These are phyloP conservation scores for Sorex maritimensis DNA, from an alignment of 2,797 vertebrate species.

Conservation along the genomic window DNA sequence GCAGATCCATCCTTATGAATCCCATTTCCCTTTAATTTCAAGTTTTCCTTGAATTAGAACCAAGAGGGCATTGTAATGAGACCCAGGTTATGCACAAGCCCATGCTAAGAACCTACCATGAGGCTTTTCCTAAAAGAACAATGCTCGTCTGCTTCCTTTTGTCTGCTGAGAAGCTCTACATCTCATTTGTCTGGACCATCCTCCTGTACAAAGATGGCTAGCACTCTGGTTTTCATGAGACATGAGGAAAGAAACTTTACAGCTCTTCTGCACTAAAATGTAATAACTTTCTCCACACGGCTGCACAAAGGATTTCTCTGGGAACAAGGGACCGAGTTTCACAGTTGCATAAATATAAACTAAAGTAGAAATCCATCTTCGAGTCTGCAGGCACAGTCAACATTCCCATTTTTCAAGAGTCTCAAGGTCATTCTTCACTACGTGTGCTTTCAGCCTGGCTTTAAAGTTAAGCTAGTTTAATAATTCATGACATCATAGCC, in stretches of 20 bases:
- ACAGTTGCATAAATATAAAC: slow-evolving; percentile 90
- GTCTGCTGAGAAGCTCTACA: slow-evolving; percentile 77
- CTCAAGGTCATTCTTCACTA: slow-evolving; percentile 89
- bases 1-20: slow-evolving; percentile 84
- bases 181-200: slow-evolving; percentile 82
- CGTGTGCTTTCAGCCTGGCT: slow-evolving; percentile 87
- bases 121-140: slow-evolving; percentile 58
- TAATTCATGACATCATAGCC: slow-evolving; percentile 89
- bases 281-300: slow-evolving; percentile 87
- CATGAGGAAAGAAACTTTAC: slow-evolving; percentile 83
- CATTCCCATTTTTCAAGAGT: slow-evolving; percentile 88
- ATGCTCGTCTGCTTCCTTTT: slow-evolving; percentile 77
- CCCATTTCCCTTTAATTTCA: slow-evolving; percentile 88
- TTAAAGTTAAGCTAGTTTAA: slow-evolving; percentile 89
- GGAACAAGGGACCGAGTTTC: slow-evolving; percentile 86
- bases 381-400: slow-evolving; percentile 86
- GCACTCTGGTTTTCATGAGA: slow-evolving; percentile 80
- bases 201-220: slow-evolving; percentile 54
- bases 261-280: slow-evolving; percentile 86
- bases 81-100: slow-evolving; percentile 52
- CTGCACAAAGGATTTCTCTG: slow-evolving; percentile 88
- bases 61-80: slow-evolving; percentile 18
- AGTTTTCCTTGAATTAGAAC: slow-evolving; percentile 85
- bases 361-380: slow-evolving; percentile 89
- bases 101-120: slow-evolving; percentile 72